A percentile compares a stretch with the other conserved stretches of the same genome.
These are phyloP conservation scores for Alethe castanea DNA, from an alignment of 2,113 vertebrate species.

Conservation along the genomic window DNA sequence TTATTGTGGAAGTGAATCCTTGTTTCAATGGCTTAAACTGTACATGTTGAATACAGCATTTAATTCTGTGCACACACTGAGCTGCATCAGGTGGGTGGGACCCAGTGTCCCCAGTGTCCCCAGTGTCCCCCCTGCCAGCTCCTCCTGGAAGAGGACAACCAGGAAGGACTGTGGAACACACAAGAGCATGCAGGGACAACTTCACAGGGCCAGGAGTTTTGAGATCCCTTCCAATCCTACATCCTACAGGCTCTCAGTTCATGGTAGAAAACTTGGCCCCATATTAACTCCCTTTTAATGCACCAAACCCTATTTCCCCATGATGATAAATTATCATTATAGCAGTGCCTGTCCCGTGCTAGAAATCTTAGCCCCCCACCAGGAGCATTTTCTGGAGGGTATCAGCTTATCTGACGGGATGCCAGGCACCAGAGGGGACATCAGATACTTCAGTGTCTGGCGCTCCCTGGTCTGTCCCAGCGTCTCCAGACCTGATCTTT, in stretches of 20 bases:
- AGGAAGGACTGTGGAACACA: neutral
- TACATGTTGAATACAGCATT: neutral
- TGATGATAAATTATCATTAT: neutral
- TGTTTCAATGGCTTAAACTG: neutral
- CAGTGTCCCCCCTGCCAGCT: neutral
- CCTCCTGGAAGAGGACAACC: neutral
- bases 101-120: neutral
- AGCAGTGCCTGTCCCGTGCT: neutral
- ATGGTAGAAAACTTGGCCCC: accelerated
- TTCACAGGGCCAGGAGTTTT: neutral
- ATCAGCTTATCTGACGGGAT: neutral
- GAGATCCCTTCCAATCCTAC: neutral
- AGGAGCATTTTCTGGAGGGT: neutral
- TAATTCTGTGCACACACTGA: neutral
- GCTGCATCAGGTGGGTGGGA: neutral
- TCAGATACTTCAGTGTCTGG: neutral
- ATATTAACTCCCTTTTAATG: neutral
- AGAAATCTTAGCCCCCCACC: neutral
- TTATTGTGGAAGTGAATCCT: neutral
- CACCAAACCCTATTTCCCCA: neutral
- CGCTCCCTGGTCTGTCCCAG: neutral
- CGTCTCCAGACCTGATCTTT: neutral
- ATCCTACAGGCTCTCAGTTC: neutral
- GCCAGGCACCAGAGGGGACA: neutral
- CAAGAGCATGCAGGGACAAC: accelerated